Conservation (phyloP, 92 coral and sea anemone species). For the Bergia sp. region DNA sequence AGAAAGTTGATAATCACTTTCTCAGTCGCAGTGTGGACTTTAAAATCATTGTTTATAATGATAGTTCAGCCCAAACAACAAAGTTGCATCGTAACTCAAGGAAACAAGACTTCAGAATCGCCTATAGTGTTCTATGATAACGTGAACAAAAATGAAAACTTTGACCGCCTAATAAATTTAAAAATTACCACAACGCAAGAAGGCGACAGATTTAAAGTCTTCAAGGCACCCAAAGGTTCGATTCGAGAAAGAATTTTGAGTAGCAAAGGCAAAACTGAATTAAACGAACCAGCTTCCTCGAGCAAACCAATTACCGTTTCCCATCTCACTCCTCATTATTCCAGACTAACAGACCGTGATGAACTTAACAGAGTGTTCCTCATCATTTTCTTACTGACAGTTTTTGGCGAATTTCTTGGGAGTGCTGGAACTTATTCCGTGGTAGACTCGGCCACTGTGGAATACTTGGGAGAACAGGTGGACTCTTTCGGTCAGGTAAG, state of each 20-base stretch:
- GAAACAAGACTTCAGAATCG: constrained; percentile 38
- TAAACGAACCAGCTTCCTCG: constrained; percentile 5
- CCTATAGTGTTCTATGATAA: constrained; percentile 40
- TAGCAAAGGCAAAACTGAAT: background rate
- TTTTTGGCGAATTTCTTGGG: constrained; percentile 55
- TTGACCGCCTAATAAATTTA: background rate
- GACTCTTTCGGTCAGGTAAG: constrained; percentile 54
- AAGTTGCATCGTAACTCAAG: constrained; percentile 37
- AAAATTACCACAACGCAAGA: background rate
- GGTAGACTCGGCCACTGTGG: constrained; percentile 57
- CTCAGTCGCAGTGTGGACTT: constrained; percentile 49
- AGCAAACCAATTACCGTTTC: constrained; percentile 19
- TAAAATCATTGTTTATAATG: constrained; percentile 54
- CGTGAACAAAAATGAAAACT: background rate
- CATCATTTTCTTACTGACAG: constrained; percentile 41
- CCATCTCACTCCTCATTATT: constrained; percentile 47
- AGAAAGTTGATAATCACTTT: constrained; percentile 52
- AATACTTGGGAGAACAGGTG: constrained; percentile 47
- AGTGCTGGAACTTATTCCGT: constrained; percentile 54
- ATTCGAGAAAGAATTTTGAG: background rate
- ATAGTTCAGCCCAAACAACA: constrained; percentile 51
- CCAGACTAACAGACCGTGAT: constrained; percentile 48
- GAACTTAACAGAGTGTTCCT: constrained; percentile 56
- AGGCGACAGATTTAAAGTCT: no score
- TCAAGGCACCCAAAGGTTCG: background rate